Conservation (phyloP, 2,113 vertebrate genomes). For the Empidonax alnorum region DNA sequence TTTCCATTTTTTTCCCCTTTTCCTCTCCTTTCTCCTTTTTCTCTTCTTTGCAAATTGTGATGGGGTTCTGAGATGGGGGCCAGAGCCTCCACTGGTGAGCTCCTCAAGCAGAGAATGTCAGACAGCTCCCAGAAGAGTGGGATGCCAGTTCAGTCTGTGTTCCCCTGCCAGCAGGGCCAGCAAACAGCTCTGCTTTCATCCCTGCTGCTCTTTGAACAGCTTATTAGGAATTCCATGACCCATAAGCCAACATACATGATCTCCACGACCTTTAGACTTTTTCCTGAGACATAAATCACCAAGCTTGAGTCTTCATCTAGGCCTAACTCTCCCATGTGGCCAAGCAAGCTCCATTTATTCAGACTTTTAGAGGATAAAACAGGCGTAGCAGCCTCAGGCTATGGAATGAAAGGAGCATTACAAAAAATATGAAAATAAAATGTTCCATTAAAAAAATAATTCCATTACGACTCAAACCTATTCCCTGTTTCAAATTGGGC, state of each 20-base stretch:
- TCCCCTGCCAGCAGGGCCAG: neutral
- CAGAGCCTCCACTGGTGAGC: neutral
- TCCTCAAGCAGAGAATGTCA: neutral
- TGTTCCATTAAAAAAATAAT: conserved; percentile 45
- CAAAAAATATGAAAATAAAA: conserved; percentile 44
- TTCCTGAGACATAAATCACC: neutral
- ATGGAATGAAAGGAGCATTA: conserved; percentile 4
- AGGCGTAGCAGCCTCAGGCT: neutral
- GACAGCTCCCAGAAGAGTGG: accelerated
- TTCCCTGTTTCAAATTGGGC: conserved; percentile 4
- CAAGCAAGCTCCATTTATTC: neutral
- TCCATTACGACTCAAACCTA: conserved; percentile 30
- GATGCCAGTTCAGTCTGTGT: neutral
- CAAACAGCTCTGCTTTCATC: neutral
- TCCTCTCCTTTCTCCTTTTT: neutral
- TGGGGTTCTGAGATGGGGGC: neutral
- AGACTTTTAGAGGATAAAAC: neutral
- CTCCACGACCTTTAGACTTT: neutral
- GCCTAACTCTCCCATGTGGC: neutral
- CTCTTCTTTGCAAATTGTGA: no score
- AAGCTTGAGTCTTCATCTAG: neutral
- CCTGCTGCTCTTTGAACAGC: neutral
- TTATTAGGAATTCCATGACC: neutral
- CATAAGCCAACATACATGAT: neutral
- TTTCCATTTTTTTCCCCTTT: neutral